phyloP scores from a whole-genome alignment of 2,113 vertebrate genomes.

The Cebidichthys violaceus region DNA sequence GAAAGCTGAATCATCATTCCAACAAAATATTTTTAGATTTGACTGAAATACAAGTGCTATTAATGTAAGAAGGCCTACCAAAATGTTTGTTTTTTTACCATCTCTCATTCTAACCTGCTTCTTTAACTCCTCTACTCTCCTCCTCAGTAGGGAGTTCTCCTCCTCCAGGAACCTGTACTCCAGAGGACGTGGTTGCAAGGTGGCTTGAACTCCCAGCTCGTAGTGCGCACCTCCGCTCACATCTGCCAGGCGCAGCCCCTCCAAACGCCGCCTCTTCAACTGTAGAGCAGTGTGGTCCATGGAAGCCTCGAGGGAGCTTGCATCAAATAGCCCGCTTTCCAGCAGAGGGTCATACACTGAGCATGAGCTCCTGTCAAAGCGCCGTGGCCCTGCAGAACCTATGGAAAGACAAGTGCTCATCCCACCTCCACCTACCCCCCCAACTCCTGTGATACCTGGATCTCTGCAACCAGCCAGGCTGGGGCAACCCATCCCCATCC shows the following conservation, averaged over 20 bases:
- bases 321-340: constrained; percentile 88
- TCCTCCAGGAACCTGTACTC: constrained; percentile 95
- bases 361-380: constrained; percentile 84
- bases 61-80: background rate
- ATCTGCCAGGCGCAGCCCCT: constrained; percentile 81
- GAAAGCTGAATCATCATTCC: background rate
- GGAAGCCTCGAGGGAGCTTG: constrained; percentile 87
- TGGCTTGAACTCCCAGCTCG: constrained; percentile 90
- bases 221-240: constrained; percentile 87
- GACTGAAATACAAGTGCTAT: background rate
- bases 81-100: background rate
- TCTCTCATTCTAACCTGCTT: constrained; percentile 84
- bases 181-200: constrained; percentile 84
- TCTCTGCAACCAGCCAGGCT: constrained; percentile 82
- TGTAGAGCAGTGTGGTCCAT: constrained; percentile 90
- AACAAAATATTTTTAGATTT: background rate
- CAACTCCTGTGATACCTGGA: constrained; percentile 74
- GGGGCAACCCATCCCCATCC: constrained; percentile 80
- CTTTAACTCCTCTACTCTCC: constrained; percentile 95
- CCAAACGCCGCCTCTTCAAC: constrained; percentile 90
- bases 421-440: constrained; percentile 73
- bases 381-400: constrained; percentile 75
- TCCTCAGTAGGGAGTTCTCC: constrained; percentile 93
- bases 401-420: constrained; percentile 79
- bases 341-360: constrained; percentile 84